Percentiles rank a stretch among this genome's conserved stretches.
phyloP scores from a whole-genome alignment of 2,113 vertebrate species.

The Dipodomys spectabilis region DNA sequence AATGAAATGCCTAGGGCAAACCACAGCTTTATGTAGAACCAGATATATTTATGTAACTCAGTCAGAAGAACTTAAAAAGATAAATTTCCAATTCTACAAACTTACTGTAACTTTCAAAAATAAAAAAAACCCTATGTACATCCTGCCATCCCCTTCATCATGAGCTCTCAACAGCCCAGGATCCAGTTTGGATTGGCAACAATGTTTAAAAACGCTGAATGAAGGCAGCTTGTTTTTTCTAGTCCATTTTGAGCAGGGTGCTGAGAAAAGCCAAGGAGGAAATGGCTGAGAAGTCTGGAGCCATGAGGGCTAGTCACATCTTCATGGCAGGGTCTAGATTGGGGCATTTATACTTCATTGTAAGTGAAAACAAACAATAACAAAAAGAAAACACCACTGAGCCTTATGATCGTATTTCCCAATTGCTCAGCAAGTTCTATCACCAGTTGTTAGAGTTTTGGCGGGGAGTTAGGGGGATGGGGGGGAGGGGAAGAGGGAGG shows the following conservation, averaged over 20 bases:
- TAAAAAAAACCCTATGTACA: background rate
- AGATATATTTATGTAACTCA: conserved; percentile 64
- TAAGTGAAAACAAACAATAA: background rate
- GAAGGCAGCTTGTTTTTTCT: conserved; percentile 62
- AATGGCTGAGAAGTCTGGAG: background rate
- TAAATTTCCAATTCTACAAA: conserved; percentile 51
- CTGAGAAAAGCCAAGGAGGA: conserved; percentile 48
- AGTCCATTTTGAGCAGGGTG: background rate
- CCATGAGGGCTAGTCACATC: background rate
- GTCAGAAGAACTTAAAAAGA: conserved; percentile 61
- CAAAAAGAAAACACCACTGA: too few species aligned
- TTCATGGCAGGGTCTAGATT: rapidly evolving
- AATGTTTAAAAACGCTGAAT: conserved; percentile 58
- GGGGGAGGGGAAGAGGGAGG: too few species aligned
- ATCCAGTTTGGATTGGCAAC: conserved; percentile 59
- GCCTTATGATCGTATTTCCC: background rate
- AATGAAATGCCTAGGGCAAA: conserved; percentile 44
- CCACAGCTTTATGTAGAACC: conserved; percentile 46
- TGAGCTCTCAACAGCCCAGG: background rate
- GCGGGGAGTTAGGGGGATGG: background rate
- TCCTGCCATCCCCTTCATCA: conserved; percentile 58
- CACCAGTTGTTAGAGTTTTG: rapidly evolving
- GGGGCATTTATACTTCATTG: conserved; percentile 4
- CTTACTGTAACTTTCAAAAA: conserved; percentile 67
- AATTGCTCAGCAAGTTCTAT: conserved; percentile 18